Evolutionary conservation across 2,888 invertebrate genomes (phyloP).

Genomic region (Actias luna): DNA sequence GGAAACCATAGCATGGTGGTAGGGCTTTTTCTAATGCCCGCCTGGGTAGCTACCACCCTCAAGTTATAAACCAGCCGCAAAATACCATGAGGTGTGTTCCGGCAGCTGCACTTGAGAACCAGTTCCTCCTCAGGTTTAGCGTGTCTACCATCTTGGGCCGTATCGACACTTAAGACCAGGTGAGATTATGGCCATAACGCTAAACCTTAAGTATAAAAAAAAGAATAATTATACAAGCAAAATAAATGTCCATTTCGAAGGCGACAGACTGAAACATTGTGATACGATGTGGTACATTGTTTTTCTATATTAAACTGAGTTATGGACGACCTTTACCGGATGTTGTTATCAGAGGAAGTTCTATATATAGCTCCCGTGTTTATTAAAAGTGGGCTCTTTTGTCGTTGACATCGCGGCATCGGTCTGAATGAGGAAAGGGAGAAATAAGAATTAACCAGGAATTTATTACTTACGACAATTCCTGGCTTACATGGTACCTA

Average conservation of each 20-base stretch:
- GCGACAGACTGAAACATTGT: neutral
- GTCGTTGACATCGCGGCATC: neutral
- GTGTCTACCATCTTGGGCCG: no score
- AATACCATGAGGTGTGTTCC: no score
- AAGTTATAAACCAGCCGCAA: no score
- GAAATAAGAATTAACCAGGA: neutral
- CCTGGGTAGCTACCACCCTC: no score
- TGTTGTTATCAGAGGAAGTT: slow-evolving; percentile 20
- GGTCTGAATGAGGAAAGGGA: neutral
- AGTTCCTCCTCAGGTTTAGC: no score
- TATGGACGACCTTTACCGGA: slow-evolving; percentile 24
- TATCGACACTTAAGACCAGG: no score
- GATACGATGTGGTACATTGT: neutral
- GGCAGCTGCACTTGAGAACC: no score
- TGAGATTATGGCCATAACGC: no score
- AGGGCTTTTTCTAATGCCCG: no score
- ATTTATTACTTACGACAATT: neutral
- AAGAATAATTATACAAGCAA: neutral
- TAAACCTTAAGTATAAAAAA: neutral
- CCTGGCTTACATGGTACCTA: no score
- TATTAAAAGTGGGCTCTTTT: slow-evolving; percentile 18
- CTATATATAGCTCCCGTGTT: slow-evolving; percentile 18
- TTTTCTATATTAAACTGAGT: slow-evolving; percentile 38
- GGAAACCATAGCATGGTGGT: no score
- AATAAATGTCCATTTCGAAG: no score